Base-by-base conservation (phyloP, 2,888 invertebrate species). In the Stenodera caucasica region DNA sequence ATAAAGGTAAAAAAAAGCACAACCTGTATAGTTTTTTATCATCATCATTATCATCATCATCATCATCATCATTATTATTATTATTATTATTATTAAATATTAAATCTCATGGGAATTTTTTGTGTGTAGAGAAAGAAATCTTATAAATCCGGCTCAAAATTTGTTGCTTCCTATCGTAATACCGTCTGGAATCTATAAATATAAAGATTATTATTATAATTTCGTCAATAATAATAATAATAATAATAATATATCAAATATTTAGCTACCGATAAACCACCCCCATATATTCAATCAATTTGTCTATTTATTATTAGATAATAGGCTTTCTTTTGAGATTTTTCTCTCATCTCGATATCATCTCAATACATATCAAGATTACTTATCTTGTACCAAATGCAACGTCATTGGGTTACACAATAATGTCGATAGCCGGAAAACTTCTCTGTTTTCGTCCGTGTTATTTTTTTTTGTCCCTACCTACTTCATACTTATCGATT, bases 171-270 rank as follows among this genome's bases (percentile, higher is more conserved):
- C 54, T 60, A 57, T 61, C 53, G 40, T 71, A 72, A 72, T 71
- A 55, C 72, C 62, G 64, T 70, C 67, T 68, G 72, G 72, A 68
- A 72, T 71, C 68, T 61, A 52, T 60, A 56, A 67, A 69, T 70
- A 37, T 37, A 7, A 8, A 45, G 45, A 45, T 45, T 45, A 45
- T 45, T 11, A 45, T 45, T 21, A 7, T 21, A 1, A 1, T 1
- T 2, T 2, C 2, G 3, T 12, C 18, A 45, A 21, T n/a, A n/a
- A n/a, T n/a, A n/a, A n/a, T n/a, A n/a, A n/a, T n/a, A n/a, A n/a
- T n/a, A n/a, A n/a, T n/a, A n/a, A n/a, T n/a, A n/a, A n/a, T n/a
- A n/a, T n/a, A 45, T 45, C 8, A 15, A 14, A 45, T 21, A 21
- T 45, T 45, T 45, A 40, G 18, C 45, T 18, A 45, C 21, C 5